Evolutionary conservation across 1,140 invertebrate species (phyloP).

Genomic region (Pogonomyrmex barbatus): DNA sequence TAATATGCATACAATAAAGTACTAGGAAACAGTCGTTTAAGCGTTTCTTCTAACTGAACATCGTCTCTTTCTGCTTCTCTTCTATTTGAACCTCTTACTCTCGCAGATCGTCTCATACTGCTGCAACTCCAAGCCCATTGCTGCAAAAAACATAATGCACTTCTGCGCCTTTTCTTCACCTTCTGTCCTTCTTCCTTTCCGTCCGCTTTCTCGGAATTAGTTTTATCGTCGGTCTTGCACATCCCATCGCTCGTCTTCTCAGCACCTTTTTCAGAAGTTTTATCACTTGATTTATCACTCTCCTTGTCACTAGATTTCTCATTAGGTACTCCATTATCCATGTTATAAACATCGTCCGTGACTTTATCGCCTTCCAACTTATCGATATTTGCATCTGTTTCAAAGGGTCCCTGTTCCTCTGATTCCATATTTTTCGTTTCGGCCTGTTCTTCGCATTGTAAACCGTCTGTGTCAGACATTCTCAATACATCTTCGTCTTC

Average conservation of each 20-base stretch:
- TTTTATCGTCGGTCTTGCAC: conserved; percentile 79
- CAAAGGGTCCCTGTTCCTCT: conserved; percentile 61
- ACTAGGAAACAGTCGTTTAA: conserved; percentile 88
- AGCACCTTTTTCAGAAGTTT: conserved; percentile 58
- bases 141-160: conserved; percentile 89
- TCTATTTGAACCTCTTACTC: conserved; percentile 87
- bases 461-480: conserved; percentile 73
- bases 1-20: conserved; percentile 85
- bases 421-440: conserved; percentile 63
- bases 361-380: conserved; percentile 67
- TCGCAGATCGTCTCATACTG: conserved; percentile 89
- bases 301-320: conserved; percentile 75
- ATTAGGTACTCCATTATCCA: conserved; percentile 56
- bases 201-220: conserved; percentile 82
- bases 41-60: conserved; percentile 89
- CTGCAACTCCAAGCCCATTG: conserved; percentile 90
- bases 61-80: conserved; percentile 88
- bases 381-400: conserved; percentile 58
- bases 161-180: conserved; percentile 88
- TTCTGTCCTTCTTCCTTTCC: conserved; percentile 86
- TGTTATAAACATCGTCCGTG: conserved; percentile 54
- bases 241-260: conserved; percentile 68
- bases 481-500: conserved; percentile 81
- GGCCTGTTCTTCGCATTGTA: conserved; percentile 67
- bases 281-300: conserved; percentile 72